Conservation (phyloP, 1,140 invertebrate species). For the Lanistes nyassanus region DNA sequence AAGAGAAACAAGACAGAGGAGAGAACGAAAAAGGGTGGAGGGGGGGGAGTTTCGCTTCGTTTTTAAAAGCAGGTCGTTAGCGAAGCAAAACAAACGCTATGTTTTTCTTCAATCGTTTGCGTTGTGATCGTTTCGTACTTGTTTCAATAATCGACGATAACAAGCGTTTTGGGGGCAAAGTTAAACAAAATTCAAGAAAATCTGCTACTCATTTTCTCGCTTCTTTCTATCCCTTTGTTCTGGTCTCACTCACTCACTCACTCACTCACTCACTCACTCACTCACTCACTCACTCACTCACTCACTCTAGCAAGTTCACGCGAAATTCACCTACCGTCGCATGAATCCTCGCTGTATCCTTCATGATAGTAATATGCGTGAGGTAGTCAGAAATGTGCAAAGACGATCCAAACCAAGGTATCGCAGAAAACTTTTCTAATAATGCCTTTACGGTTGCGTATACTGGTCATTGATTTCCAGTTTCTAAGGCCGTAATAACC, state of each 20-base stretch:
- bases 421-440: too few relatives aligned
- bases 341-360: neutral
- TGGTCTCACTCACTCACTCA: slow-evolving; percentile 6
- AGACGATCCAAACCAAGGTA: neutral
- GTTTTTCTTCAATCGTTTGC: too few relatives aligned
- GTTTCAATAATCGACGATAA: neutral
- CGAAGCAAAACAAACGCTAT: too few relatives aligned
- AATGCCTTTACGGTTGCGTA: too few relatives aligned
- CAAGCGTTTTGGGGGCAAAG: neutral
- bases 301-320: neutral
- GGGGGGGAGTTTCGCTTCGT: neutral
- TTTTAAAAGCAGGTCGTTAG: neutral
- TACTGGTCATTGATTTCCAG: too few relatives aligned
- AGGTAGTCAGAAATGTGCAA: too few relatives aligned
- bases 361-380: too few relatives aligned
- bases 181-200: neutral
- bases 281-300: slow-evolving; percentile 4
- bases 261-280: slow-evolving; percentile 3
- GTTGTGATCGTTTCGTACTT: neutral
- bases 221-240: neutral
- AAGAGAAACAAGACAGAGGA: slow-evolving; percentile 24
- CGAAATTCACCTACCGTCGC: neutral
- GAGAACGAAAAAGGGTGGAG: slow-evolving; percentile 18
- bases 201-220: neutral
- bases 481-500: too few relatives aligned